Evolutionary conservation across 2,797 vertebrate genomes (phyloP).

Genomic region (Tenualosa ilisha): DNA sequence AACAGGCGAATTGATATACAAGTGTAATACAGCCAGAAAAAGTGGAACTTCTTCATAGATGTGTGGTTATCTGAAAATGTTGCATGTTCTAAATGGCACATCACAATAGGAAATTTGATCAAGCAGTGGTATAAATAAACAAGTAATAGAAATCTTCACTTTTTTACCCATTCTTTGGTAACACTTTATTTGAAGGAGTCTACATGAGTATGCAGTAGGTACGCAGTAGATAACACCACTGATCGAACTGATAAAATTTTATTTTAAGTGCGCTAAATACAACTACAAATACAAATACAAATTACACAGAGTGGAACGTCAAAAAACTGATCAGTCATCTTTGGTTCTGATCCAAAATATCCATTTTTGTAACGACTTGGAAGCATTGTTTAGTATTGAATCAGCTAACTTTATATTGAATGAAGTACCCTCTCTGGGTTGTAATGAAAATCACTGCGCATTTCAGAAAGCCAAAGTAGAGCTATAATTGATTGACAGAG

Average conservation of each 20-base stretch:
- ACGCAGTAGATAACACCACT: neutral
- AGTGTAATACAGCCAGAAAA: no score
- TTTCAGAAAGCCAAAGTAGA: neutral
- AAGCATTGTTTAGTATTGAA: conserved; percentile 16
- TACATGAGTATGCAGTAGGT: neutral
- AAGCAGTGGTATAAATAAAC: no score
- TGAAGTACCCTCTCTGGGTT: neutral
- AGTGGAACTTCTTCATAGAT: no score
- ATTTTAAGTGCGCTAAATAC: neutral
- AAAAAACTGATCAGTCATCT: neutral
- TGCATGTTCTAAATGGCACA: no score
- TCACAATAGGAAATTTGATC: no score
- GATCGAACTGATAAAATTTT: neutral
- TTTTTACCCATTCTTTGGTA: no score
- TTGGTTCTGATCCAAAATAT: conserved; percentile 14
- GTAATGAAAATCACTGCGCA: neutral
- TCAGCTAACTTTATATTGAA: conserved; percentile 5
- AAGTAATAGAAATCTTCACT: no score
- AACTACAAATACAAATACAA: no score
- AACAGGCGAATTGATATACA: no score
- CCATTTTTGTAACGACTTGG: neutral
- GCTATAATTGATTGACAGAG: neutral
- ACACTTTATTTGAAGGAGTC: no score
- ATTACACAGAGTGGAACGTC: neutral
- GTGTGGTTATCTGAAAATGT: no score